These are phyloP conservation scores for Dicyrtoma fusca DNA, from an alignment of 2,888 invertebrate species.

Conservation along the genomic window DNA sequence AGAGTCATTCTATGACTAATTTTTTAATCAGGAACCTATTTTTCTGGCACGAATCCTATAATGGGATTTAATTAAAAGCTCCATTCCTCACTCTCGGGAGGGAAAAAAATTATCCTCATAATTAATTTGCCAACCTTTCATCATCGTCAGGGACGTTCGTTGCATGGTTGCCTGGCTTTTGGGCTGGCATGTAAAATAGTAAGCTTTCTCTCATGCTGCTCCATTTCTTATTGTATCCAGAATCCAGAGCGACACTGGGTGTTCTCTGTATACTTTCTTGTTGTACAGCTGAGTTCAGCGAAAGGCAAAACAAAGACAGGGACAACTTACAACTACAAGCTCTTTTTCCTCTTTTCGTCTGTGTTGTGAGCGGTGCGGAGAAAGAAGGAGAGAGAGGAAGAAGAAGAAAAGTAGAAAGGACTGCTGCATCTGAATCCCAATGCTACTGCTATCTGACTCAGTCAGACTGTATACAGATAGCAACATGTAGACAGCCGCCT, in stretches of 20 bases:
- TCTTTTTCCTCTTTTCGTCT: not conserved
- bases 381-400: too few species aligned
- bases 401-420: conserved; percentile 13
- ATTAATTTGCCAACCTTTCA: conserved; percentile 57
- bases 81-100: conserved; percentile 42
- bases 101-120: conserved; percentile 56
- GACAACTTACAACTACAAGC: too few species aligned
- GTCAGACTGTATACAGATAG: too few species aligned
- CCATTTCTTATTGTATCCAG: not conserved
- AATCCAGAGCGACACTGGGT: too few species aligned
- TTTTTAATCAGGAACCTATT: conserved; percentile 57
- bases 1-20: conserved; percentile 54
- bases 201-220: too few species aligned
- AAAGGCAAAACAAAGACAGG: not conserved
- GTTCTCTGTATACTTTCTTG: too few species aligned
- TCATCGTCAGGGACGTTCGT: conserved; percentile 47
- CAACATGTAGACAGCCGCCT: not conserved
- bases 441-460: not conserved
- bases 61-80: conserved; percentile 58
- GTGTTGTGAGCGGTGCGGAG: not conserved
- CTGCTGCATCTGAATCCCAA: conserved; percentile 31
- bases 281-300: not conserved
- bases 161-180: not conserved
- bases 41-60: conserved; percentile 57
- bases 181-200: too few species aligned